Base-by-base conservation (phyloP, 2,888 invertebrate species). In the Platycheirus albimanus region DNA sequence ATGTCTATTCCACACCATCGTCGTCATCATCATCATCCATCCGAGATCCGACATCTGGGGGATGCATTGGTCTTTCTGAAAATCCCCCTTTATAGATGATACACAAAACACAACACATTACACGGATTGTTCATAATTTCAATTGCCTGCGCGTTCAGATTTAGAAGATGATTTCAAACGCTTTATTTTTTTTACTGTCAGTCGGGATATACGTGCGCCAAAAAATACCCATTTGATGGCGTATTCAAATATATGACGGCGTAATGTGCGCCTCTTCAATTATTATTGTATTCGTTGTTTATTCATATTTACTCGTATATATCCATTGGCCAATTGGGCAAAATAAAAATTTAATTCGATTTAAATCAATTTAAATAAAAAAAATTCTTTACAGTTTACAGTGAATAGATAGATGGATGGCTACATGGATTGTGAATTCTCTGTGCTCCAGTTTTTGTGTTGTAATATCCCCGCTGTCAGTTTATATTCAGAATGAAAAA, bases 361-460 rank as follows among this genome's bases (percentile, higher is more conserved):
- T 83, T 78, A 83, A 83, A 83, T 83, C 83, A 83, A 83, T 83
- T 83, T 72, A 83, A 83, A 52, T 71, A 71, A 66, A 81, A 52
- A 76, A 71, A 66, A 81, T 81, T 81, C 80, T 43, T 66, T 61
- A 70, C 70, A 81, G 76, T 74, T 67, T 80, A 47, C 17, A 66
- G 47, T 43, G 51, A 49, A 51, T 49, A 24, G 10, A 36, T 30
- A 28, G n/a, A 24, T 58, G 19, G 15, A 36, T 7, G n/a, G n/a
- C n/a, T n/a, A n/a, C n/a, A n/a, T n/a, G 11, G 11, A 11, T 30
- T 19, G 36, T 64, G 30, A 7, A n/a, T 11, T n/a, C 24, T 24
- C 36, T 49, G 43, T 10, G 36, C 13, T 49, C n/a, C 11, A 7
- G 41, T 24, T 58, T 58, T 38, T 58, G 24, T 28, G n/a, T 58